phyloP scores from a whole-genome alignment of 2,113 vertebrate species.

The Columba janthina region DNA sequence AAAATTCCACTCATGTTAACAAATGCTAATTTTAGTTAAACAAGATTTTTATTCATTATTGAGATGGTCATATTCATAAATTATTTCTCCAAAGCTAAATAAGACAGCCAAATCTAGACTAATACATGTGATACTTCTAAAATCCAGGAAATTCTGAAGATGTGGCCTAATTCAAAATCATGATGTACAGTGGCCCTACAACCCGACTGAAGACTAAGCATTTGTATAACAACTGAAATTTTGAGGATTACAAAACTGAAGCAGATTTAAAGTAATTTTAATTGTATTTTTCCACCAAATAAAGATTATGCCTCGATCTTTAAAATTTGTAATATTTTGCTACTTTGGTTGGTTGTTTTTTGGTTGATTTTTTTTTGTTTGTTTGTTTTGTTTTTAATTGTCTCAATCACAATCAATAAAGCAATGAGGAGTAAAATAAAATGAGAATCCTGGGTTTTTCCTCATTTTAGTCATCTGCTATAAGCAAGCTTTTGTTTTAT shows the following conservation, averaged over 20 bases:
- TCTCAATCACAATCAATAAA: neutral
- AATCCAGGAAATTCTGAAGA: neutral
- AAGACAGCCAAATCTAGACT: neutral
- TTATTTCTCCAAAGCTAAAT: neutral
- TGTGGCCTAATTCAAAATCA: neutral
- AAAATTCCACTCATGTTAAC: neutral
- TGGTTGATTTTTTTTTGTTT: neutral
- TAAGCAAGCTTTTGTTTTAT: neutral
- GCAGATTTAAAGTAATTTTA: neutral
- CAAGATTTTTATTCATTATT: neutral
- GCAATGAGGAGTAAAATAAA: neutral
- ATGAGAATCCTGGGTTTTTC: neutral
- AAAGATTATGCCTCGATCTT: neutral
- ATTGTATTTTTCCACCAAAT: neutral
- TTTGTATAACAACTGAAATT: neutral
- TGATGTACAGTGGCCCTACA: neutral
- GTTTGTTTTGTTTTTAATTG: neutral
- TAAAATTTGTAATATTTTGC: neutral
- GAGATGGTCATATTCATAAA: neutral
- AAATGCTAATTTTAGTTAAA: neutral
- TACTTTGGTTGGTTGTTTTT: neutral
- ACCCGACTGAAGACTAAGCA: neutral
- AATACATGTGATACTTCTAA: neutral
- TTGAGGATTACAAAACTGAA: neutral
- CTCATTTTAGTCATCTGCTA: neutral